Evolutionary conservation across 2,888 invertebrate genomes (phyloP), one percentile per base, ranked within the genome.

Genomic region (Drosophila nr. perissopoda): DNA sequence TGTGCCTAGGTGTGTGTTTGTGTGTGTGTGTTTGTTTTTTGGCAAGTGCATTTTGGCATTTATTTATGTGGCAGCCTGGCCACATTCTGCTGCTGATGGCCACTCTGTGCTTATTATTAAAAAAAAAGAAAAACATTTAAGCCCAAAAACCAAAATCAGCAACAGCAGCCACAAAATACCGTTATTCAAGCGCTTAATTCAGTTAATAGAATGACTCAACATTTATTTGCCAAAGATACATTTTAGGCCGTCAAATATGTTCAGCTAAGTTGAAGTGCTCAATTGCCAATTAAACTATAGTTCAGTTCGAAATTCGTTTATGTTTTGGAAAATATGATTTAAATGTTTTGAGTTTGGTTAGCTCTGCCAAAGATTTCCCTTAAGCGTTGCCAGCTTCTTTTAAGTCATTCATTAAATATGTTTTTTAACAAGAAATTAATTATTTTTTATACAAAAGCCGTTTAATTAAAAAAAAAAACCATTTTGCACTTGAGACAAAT

Each of bases 31-130:
- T 48, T 31, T 64, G 69, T 77, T 36, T 64, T 87, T 89, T 72
- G 77, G 58, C 76, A 74, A 85, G 89, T 89, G 87, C 87, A 89
- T 77, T 85, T 85, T 69, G 77, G 82, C 82, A 82, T 85, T 87
- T 83, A 83, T 83, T 75, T 73, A 73, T 74, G 82, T 73, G 73
- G 48, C 86, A 86, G 75, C 68, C 73, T 76, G 80, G 72, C 73
- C 69, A 65, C 68, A 73, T 66, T 73, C 21, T 57, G 65, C 71
- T 48, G 51, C 63, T 38, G 51, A 49, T 53, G 77, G 82, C 74
- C 80, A 73, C 65, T 73, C 73, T 67, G 75, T 70, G 73, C 68
- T 79, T 62, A 81, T 72, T 59, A 64, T 10, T 4, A 31, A 33
- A 36, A 7, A 2, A 62, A 85, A 80, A 71, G 69, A 58, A 85